Evolutionary conservation across 2,888 invertebrate species (phyloP), one percentile per base, ranked within the genome.

Genomic region (Kuschelorhynchus macadamiae): DNA sequence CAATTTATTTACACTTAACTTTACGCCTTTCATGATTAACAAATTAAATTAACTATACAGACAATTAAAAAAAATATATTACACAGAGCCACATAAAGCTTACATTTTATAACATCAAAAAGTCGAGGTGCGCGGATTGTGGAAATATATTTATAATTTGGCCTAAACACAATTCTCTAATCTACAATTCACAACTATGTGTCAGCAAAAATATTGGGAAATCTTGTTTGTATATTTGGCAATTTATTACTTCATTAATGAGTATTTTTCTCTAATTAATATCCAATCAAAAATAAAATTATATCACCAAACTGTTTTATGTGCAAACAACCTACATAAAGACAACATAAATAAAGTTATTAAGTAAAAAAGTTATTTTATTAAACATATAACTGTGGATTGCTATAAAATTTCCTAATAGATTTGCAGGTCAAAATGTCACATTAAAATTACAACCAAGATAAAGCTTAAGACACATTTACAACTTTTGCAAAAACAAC

Each of bases 1-100:
- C 67, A 67, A 32, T 67, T 67, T 67, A 67, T 67, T 67, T 67
- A 67, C 67, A 67, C 20, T 60, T 59, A 59, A 30, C 12, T 41
- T 41, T 21, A 12, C n/a, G 36, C 41, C 30, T 18, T 42, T 36
- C 46, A 66, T 52, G 49, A 56, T 47, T 61, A 62, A 67, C 49
- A 33, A 46, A 61, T 56, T 30, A n/a, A 55, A 61, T 55, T 36
- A 61, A 67, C 52, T 67, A 62, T 67, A 67, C 67, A 67, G 49
- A 56, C 56, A 61, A 42, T 16, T n/a, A n/a, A 20, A 53, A 62
- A 62, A 46, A 52, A 53, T 60, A 60, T 60, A 41, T 60, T 60
- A 60, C 60, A 60, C 41, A 41, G 42, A 60, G 50, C 60, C 60
- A 60, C 60, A n/a, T 60, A 60, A 49, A 60, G 60, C 60, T 62